Evolutionary conservation across 2,888 invertebrate genomes (phyloP).

Genomic region (Xestia ashworthii): DNA sequence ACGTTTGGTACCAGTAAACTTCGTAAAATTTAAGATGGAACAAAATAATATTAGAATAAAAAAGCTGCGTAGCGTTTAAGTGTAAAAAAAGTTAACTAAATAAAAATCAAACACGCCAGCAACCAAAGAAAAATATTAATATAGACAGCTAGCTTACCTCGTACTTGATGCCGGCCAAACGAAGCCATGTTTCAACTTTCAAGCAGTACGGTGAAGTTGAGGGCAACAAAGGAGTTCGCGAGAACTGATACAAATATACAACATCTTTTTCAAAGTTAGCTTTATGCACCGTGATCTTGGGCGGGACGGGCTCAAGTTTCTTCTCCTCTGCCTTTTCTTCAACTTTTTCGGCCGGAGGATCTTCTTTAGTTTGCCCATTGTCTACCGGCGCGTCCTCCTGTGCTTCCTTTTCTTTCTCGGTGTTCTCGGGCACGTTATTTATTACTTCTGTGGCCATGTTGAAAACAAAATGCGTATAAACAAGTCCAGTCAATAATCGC

Average conservation of each 20-base stretch:
- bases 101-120: slow-evolving; percentile 61
- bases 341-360: slow-evolving; percentile 85
- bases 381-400: slow-evolving; percentile 90
- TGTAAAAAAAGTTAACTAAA: background rate
- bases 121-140: slow-evolving; percentile 13
- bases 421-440: slow-evolving; percentile 92
- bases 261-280: slow-evolving; percentile 97
- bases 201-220: slow-evolving; percentile 98
- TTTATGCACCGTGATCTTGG: slow-evolving; percentile 96
- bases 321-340: slow-evolving; percentile 88
- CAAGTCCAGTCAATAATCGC: slow-evolving; percentile 41
- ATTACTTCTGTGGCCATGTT: slow-evolving; percentile 95
- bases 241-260: slow-evolving; percentile 98
- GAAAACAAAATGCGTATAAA: slow-evolving; percentile 65
- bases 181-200: slow-evolving; percentile 98
- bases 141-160: slow-evolving; percentile 93
- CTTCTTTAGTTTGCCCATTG: slow-evolving; percentile 86
- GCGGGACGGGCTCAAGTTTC: slow-evolving; percentile 92
- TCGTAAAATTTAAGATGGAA: background rate
- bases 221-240: slow-evolving; percentile 96
- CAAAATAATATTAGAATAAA: background rate
- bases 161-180: slow-evolving; percentile 97
- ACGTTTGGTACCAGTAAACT: background rate
- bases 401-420: slow-evolving; percentile 91
- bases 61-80: slow-evolving; percentile 42